Conservation (phyloP, 2,797 vertebrate genomes). For the Pantherophis alleghaniensis region DNA sequence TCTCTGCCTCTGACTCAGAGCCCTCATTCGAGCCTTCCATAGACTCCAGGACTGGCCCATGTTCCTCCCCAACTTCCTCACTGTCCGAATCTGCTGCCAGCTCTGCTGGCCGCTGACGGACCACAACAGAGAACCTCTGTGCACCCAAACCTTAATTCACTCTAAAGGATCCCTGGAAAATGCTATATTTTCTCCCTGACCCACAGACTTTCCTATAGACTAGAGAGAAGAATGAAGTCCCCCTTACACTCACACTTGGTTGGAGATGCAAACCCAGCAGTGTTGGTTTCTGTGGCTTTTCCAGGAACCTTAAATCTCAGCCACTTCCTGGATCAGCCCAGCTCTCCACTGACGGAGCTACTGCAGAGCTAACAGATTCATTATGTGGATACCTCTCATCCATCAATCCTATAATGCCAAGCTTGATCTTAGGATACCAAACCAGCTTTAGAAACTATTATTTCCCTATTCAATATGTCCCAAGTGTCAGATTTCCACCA, state of each 20-base stretch:
- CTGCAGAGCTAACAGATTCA: constrained; percentile 2
- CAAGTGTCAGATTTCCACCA: constrained; percentile 34
- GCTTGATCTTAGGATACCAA: not conserved
- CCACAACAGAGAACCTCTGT: too few species aligned
- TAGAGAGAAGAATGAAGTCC: not conserved
- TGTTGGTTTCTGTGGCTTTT: not conserved
- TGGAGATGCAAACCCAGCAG: not conserved
- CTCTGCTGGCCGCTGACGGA: too few species aligned
- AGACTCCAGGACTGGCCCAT: too few species aligned
- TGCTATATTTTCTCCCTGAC: not conserved
- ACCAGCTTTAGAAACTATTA: not conserved
- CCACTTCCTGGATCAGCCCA: not conserved
- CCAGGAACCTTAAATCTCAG: not conserved
- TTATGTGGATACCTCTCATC: constrained; percentile 5
- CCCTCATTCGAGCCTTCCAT: too few species aligned
- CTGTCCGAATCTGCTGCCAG: too few species aligned
- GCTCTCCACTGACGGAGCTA: not conserved
- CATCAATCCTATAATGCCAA: not conserved
- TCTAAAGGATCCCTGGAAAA: not conserved
- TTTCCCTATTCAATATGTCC: constrained; percentile 8
- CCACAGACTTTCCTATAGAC: not conserved
- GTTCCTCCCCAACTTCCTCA: too few species aligned
- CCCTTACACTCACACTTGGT: not conserved
- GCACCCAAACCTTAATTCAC: too few species aligned
- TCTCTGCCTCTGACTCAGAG: too few species aligned